Percentiles rank a stretch among this genome's conserved stretches.
phyloP scores from a whole-genome alignment of 2,888 invertebrate species.

The Cotesia congregata region DNA sequence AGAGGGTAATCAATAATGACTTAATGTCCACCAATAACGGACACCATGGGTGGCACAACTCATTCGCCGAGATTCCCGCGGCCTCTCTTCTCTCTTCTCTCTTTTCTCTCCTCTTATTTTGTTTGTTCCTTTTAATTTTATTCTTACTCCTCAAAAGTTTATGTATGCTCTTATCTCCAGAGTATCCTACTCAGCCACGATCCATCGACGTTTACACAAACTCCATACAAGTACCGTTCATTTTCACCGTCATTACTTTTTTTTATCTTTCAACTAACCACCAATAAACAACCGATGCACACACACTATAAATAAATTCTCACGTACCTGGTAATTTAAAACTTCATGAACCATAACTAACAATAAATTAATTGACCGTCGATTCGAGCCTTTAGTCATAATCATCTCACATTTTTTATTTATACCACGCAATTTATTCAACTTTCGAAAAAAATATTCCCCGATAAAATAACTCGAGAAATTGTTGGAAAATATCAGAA shows the following conservation, averaged over 20 bases:
- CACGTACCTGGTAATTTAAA: not conserved
- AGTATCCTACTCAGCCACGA: conserved; percentile 7
- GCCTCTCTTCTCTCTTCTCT: conserved; percentile 40
- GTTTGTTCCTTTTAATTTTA: not conserved
- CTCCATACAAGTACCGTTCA: conserved; percentile 16
- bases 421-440: not conserved
- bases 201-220: conserved; percentile 26
- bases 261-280: conserved; percentile 4
- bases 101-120: conserved; percentile 19
- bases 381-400: not conserved
- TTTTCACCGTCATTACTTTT: conserved; percentile 25
- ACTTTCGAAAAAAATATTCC: not conserved
- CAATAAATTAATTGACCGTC: not conserved
- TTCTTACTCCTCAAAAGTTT: conserved; percentile 9
- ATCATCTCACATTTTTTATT: not conserved
- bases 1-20: conserved; percentile 64
- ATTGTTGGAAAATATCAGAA: too few species aligned
- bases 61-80: conserved; percentile 55
- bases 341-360: not conserved
- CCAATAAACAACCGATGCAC: not conserved
- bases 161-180: not conserved
- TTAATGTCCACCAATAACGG: conserved; percentile 68
- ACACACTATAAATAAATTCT: not conserved
- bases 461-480: too few species aligned
- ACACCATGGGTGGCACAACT: conserved; percentile 67